A percentile compares a stretch with the other conserved stretches of the same genome.
Evolutionary conservation across 2,113 vertebrate genomes (phyloP).

Genomic region (Clarias macrocephalus): DNA sequence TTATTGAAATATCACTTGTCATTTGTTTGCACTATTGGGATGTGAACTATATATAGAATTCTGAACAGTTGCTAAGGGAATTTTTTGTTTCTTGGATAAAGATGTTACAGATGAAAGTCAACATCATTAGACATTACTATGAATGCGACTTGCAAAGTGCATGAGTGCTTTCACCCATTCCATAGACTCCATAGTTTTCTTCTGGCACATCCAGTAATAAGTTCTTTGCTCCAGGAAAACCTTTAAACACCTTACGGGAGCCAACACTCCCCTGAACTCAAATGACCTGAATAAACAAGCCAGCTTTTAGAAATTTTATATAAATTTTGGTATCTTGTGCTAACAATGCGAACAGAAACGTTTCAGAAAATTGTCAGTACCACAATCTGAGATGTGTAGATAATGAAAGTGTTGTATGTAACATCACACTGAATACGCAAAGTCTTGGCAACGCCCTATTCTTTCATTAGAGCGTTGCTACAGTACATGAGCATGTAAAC

Average conservation of each 20-base stretch:
- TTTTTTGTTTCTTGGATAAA: not conserved
- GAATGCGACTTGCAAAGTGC: not conserved
- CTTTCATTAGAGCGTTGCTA: conserved; percentile 69
- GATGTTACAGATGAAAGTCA: not conserved
- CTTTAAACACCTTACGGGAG: not conserved
- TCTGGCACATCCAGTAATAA: not conserved
- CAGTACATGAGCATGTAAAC: conserved; percentile 88
- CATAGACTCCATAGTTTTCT: not conserved
- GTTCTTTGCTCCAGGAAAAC: not conserved
- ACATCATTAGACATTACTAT: not conserved
- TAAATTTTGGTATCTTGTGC: not conserved
- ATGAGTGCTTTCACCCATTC: not conserved
- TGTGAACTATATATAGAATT: not conserved
- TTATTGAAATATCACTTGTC: not conserved
- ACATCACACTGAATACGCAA: conserved; percentile 48
- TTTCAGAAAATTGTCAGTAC: not conserved
- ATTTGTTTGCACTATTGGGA: not conserved
- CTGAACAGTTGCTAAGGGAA: not conserved
- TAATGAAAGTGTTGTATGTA: conserved; percentile 31
- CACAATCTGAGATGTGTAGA: not conserved
- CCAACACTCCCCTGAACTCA: not conserved
- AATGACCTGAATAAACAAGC: not conserved
- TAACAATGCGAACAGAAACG: not conserved
- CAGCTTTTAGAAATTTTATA: not conserved
- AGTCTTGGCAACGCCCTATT: conserved; percentile 68